Conservation (phyloP, 2,888 invertebrate genomes). For the Philereme transversata region DNA sequence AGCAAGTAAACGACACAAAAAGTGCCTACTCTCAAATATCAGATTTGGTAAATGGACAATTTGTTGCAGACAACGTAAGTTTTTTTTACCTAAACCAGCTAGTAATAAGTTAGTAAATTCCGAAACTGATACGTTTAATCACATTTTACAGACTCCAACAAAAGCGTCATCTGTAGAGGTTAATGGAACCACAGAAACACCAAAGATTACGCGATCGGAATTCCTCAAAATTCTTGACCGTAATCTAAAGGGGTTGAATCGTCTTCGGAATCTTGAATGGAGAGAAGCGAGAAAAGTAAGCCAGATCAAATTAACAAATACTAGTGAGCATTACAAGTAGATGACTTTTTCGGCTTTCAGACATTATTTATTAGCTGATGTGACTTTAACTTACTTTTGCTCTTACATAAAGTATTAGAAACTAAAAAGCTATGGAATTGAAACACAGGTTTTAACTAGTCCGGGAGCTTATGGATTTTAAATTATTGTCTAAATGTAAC, state of each 20-base stretch:
- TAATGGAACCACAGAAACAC: conserved; percentile 68
- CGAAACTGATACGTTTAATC: not conserved
- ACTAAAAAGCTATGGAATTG: no score
- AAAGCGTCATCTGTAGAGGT: conserved; percentile 47
- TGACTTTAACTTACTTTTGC: no score
- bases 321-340: no score
- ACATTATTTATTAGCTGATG: no score
- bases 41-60: conserved; percentile 70
- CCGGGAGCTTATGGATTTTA: no score
- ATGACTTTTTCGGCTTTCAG: no score
- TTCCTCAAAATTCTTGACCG: conserved; percentile 75
- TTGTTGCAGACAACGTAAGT: conserved; percentile 74
- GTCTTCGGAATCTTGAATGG: conserved; percentile 76
- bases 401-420: no score
- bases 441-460: no score
- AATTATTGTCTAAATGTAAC: no score
- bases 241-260: conserved; percentile 74
- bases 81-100: not conserved
- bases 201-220: conserved; percentile 72
- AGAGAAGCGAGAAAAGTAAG: conserved; percentile 77
- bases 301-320: no score
- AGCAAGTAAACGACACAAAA: conserved; percentile 82
- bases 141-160: conserved; percentile 48
- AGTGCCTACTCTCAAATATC: conserved; percentile 78
- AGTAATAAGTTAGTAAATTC: not conserved